phyloP scores from a whole-genome alignment of 2,797 vertebrate species.

The Acipenser ruthenus region DNA sequence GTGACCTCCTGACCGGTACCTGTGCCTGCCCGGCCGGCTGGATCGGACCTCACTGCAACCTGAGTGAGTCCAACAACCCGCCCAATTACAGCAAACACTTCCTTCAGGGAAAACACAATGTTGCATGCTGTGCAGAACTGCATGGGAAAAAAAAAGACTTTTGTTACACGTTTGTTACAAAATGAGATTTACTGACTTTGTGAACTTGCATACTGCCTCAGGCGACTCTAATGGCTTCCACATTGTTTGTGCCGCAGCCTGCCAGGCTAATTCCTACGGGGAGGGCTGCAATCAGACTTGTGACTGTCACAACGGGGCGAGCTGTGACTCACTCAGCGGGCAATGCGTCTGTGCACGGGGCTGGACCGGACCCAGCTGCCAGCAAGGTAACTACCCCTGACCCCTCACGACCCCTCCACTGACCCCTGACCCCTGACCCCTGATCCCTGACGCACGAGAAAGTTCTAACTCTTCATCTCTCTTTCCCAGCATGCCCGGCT shows the following conservation, averaged over 20 bases:
- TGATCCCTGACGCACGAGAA: slow-evolving; percentile 33
- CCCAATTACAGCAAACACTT: neutral
- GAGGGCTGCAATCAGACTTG: slow-evolving; percentile 76
- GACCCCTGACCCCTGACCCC: slow-evolving; percentile 38
- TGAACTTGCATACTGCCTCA: too few relatives aligned
- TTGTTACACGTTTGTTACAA: too few relatives aligned
- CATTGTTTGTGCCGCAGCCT: slow-evolving; percentile 50
- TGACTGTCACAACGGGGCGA: slow-evolving; percentile 63
- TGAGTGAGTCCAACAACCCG: slow-evolving; percentile 54
- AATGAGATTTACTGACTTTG: too few relatives aligned
- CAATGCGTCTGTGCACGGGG: slow-evolving; percentile 69
- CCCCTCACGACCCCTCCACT: neutral
- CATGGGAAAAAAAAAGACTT: too few relatives aligned
- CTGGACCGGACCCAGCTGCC: slow-evolving; percentile 77
- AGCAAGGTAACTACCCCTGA: slow-evolving; percentile 58
- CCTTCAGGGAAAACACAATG: too few relatives aligned
- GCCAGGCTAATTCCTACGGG: slow-evolving; percentile 66
- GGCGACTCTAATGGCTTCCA: neutral
- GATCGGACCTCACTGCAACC: slow-evolving; percentile 63
- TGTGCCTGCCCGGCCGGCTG: slow-evolving; percentile 74
- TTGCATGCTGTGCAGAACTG: too few relatives aligned
- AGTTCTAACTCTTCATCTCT: neutral
- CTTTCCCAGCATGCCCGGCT: slow-evolving; percentile 60
- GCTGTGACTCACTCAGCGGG: slow-evolving; percentile 70
- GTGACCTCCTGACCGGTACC: slow-evolving; percentile 56